Evolutionary conservation across 2,113 vertebrate species (phyloP).

Genomic region (Pomatorhinus ruficollis): DNA sequence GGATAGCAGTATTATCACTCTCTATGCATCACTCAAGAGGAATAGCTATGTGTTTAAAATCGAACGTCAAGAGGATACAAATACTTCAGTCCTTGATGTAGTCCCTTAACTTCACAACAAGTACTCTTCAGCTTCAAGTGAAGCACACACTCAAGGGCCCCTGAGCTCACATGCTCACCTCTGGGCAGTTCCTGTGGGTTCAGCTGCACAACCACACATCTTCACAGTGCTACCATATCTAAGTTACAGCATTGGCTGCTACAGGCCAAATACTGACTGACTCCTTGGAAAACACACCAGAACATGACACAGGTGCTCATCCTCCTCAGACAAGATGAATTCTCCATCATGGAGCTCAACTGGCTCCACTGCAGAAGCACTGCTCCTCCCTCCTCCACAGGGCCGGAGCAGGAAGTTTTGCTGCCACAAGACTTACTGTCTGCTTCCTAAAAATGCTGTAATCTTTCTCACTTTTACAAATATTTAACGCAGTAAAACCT

Average conservation of each 20-base stretch:
- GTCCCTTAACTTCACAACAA: background rate
- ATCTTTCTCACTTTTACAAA: constrained; percentile 22
- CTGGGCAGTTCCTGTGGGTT: background rate
- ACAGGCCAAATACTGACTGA: background rate
- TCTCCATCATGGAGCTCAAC: background rate
- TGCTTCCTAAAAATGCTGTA: constrained; percentile 6
- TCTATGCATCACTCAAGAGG: background rate
- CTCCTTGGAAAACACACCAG: background rate
- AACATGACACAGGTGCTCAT: background rate
- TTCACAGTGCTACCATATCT: background rate
- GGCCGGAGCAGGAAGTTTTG: background rate
- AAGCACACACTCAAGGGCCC: background rate
- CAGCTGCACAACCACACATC: background rate
- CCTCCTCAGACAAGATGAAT: background rate
- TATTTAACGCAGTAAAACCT: constrained; percentile 17
- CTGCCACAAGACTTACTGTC: background rate
- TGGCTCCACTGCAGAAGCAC: background rate
- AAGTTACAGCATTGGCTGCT: background rate
- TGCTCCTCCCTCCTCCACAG: background rate
- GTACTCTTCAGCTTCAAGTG: background rate
- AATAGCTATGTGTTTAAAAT: background rate
- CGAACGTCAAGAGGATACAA: background rate
- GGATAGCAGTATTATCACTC: background rate
- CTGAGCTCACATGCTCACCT: background rate
- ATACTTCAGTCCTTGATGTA: background rate